Evolutionary conservation across 2,797 vertebrate genomes (phyloP), one percentile per base, ranked within the genome.

Genomic region (Euphonia xanthogaster): DNA sequence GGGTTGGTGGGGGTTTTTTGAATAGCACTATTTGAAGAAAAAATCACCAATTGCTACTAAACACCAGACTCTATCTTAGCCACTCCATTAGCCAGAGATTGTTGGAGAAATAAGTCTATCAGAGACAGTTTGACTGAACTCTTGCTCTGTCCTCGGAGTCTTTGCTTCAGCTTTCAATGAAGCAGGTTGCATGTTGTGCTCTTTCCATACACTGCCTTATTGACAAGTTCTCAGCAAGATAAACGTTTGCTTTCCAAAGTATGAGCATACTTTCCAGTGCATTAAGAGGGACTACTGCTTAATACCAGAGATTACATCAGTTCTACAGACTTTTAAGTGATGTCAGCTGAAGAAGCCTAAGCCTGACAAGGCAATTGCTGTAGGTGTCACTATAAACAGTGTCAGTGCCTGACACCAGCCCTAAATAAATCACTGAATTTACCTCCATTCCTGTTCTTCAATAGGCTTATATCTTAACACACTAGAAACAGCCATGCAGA

Each of bases 1-100:
- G 7, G 7, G 53, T 75, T 42, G 8, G 30, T 44, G 21, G 3
- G 0, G 2, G 0, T 16, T 3, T 42, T 81, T 70, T 47, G 1
- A 67, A 62, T 5, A 67, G 17, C 2, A 44, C 3, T 44, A 18
- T 83, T 62, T 57, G 25, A 57, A 71, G 44, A 71, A 72, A 58
- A 35, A 30, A 35, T 54, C 22, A 70, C 20, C 19, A 44, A 50
- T 30, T 35, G 35, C 28, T 58, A 48, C 44, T 58, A 19, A 86
- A 58, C 22, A 53, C 19, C 14, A 79, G 22, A 27, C 5, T 67
- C 39, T 71, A 79, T 9, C 28, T 67, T 40, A 58, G 20, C 10
- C 83, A 27, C 12, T 35, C 14, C 39, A 75, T 57, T 54, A 67
- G 35, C 23, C 17, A 67, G 68, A 54, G 44, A 48, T 1, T 35